Evolutionary conservation across 2,888 invertebrate species (phyloP).

Genomic region (Molorchus minor): DNA sequence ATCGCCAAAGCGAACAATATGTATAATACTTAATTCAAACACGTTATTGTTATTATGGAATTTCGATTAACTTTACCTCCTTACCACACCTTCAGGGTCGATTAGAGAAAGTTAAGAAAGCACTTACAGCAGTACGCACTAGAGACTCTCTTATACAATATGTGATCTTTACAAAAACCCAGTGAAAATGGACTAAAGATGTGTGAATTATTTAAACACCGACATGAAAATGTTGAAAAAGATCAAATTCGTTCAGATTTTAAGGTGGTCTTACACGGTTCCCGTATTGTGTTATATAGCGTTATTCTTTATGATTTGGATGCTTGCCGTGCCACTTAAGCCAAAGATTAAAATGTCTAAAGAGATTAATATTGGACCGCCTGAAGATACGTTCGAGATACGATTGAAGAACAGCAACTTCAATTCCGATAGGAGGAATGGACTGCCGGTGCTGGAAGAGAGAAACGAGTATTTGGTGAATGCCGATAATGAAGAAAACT

Average conservation of each 20-base stretch:
- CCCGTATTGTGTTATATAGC: constrained; percentile 67
- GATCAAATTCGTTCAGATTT: constrained; percentile 45
- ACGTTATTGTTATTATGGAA: background rate
- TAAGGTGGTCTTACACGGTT: constrained; percentile 67
- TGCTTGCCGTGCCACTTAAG: constrained; percentile 63
- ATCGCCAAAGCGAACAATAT: too few relatives aligned
- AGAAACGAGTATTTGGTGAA: constrained; percentile 65
- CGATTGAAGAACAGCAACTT: constrained; percentile 64
- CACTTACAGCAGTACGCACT: background rate
- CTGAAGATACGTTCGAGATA: constrained; percentile 58
- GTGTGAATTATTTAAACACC: constrained; percentile 15
- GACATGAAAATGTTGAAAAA: constrained; percentile 28
- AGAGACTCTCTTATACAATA: background rate
- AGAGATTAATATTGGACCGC: constrained; percentile 43
- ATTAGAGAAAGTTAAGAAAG: constrained; percentile 23
- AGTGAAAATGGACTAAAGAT: constrained; percentile 7
- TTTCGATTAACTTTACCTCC: too few relatives aligned
- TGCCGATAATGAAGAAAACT: constrained; percentile 57
- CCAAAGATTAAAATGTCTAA: constrained; percentile 49
- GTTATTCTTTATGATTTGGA: constrained; percentile 66
- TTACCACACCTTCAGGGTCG: constrained; percentile 10
- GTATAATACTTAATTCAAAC: too few relatives aligned
- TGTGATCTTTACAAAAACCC: constrained; percentile 11
- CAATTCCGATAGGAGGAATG: constrained; percentile 63
- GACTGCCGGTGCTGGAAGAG: constrained; percentile 62